These are phyloP conservation scores for Oreonectes daqikongensis DNA, from an alignment of 2,797 vertebrate species.

Conservation along the genomic window DNA sequence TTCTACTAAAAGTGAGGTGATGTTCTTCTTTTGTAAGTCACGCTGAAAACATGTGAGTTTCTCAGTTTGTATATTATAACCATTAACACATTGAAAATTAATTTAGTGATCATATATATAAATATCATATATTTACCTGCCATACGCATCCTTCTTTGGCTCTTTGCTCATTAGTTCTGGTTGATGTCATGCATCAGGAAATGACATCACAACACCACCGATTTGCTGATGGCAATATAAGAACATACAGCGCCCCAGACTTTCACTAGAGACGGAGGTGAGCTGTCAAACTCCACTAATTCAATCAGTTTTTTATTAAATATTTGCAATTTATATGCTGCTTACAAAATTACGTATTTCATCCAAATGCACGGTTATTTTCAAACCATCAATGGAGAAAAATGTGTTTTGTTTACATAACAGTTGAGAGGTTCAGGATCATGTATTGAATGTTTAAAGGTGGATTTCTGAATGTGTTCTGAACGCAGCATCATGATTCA, in stretches of 20 bases:
- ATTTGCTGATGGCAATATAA: background rate
- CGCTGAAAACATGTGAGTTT: no score
- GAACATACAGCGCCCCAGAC: background rate
- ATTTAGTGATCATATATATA: background rate
- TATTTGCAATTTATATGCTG: no score
- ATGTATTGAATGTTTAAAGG: background rate
- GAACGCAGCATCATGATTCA: constrained; percentile 43
- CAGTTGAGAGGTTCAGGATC: background rate
- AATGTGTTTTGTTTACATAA: background rate
- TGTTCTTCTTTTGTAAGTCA: no score
- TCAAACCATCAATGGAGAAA: background rate
- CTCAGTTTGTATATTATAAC: background rate
- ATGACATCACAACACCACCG: background rate
- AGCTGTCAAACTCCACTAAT: no score
- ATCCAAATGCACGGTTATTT: background rate
- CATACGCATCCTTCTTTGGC: no score
- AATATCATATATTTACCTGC: no score
- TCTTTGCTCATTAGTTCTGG: no score
- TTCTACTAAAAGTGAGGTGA: no score
- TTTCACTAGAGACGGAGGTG: no score
- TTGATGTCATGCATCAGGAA: background rate
- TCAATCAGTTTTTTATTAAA: no score
- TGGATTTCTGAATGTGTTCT: background rate
- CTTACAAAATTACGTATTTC: no score
- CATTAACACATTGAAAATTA: no score